Base-by-base conservation (phyloP, 2,797 vertebrate species). In the Enteromius fasciolatus region DNA sequence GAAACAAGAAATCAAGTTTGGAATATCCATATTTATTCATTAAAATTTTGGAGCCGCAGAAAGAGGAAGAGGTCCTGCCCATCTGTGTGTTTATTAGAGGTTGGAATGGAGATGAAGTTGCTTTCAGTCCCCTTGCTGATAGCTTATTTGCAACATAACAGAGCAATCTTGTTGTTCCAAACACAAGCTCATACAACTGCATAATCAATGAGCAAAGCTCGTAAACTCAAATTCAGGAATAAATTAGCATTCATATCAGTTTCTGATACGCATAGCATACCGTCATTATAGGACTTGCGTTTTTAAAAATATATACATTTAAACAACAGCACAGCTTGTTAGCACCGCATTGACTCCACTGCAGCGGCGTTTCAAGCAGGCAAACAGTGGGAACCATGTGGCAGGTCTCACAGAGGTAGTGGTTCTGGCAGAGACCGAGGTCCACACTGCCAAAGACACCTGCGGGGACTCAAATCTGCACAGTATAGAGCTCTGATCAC, bases 71-170 rank as follows among this genome's bases (percentile, higher is more conserved):
- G 67, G 83, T 75, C 31, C 67, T 69, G 77, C 75, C 83, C 83
- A 75, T 81, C 64, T 25, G 63, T 76, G 80, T 82, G 68, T 80
- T 85, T 84, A 82, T 87, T 87, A 69, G 64, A 73, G 76, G 25
- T 69, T 76, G 15, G 79, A 78, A 78, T 82, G 70, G 52, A 69
- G 67, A 77, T 28, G 39, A 87, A 85, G 57, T 83, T 75, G 48
- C 64, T 64, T 61, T 39, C 33, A 78, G 69, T 68, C 70, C 76
- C 61, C 44, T 81, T 77, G 75, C 52, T 85, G 77, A 82, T 76
- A 78, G 61, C 82, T 87, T 69, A 85, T 83, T 84, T 83, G 76
- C 87, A 84, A 70, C 44, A 70, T 50, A 84, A 87, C 82, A 76
- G 80, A 81, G 77, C 77, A 85, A 75, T 84, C 81, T 52, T 23